A percentile compares a stretch with the other conserved stretches of the same genome.
Conservation (phyloP, 2,113 vertebrate genomes). For the Lota lota region DNA sequence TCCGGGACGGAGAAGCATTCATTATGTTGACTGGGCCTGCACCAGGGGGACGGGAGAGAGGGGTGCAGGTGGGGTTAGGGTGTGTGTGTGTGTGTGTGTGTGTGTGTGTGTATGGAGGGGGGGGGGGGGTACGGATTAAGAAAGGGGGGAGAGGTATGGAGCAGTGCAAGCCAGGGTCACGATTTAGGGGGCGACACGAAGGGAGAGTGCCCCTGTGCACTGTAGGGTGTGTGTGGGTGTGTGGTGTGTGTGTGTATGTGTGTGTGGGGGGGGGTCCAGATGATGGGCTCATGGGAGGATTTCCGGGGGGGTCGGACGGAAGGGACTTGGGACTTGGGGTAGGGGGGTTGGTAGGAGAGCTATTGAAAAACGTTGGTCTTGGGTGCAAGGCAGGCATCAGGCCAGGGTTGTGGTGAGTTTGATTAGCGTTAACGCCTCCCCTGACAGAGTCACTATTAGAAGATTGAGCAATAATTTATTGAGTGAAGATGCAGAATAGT, state of each 20-base stretch:
- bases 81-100: background rate
- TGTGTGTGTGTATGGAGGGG: background rate
- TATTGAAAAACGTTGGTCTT: slow-evolving; percentile 14
- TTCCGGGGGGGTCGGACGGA: slow-evolving; percentile 10
- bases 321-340: slow-evolving; percentile 37
- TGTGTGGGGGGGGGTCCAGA: slow-evolving; percentile 18
- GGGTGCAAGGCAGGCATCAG: slow-evolving; percentile 12
- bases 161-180: background rate
- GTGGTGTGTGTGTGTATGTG: too few species aligned
- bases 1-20: slow-evolving; percentile 47
- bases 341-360: slow-evolving; percentile 24
- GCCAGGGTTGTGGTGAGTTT: slow-evolving; percentile 9
- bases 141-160: slow-evolving; percentile 26
- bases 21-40: slow-evolving; percentile 50
- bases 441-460: background rate
- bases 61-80: too few species aligned
- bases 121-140: slow-evolving; percentile 39
- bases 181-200: background rate
- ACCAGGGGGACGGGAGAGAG: background rate
- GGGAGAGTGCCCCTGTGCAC: too few species aligned
- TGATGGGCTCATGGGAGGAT: slow-evolving; percentile 43
- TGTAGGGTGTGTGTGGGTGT: too few species aligned
- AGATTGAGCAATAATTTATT: too few species aligned
- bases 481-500: too few species aligned
- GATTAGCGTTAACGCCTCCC: background rate